phyloP scores from a whole-genome alignment of 2,888 invertebrate genomes.

The Macrosiphum euphorbiae region DNA sequence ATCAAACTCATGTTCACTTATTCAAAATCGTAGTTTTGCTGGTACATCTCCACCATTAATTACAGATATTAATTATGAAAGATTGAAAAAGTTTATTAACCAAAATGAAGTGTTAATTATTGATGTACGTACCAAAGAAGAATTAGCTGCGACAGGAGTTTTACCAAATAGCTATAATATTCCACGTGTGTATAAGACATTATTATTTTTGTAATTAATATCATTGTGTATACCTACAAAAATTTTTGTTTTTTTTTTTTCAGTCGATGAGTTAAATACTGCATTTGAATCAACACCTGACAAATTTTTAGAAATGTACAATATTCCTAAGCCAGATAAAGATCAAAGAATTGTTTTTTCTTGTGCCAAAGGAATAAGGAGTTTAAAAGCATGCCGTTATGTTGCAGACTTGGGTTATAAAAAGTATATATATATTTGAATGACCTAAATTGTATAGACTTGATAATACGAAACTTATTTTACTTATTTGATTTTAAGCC shows the following conservation, averaged over 20 bases:
- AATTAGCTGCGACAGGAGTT: constrained; percentile 57
- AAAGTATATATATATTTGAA: constrained; percentile 54
- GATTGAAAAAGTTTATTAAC: not conserved
- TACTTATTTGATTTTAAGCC: constrained; percentile 11
- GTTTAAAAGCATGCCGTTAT: constrained; percentile 39
- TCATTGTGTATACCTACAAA: not conserved
- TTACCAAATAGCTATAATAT: constrained; percentile 64
- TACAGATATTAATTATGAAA: constrained; percentile 8
- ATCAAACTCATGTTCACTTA: not conserved
- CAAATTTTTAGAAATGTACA: constrained; percentile 48
- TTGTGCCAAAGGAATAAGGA: constrained; percentile 59
- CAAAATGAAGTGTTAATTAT: constrained; percentile 54
- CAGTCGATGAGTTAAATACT: constrained; percentile 56
- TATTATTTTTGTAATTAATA: not conserved
- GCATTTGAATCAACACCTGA: constrained; percentile 51
- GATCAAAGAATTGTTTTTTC: constrained; percentile 48
- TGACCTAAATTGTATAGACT: not conserved
- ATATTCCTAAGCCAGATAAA: constrained; percentile 53
- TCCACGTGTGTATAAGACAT: constrained; percentile 48
- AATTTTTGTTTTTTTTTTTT: constrained; percentile 12
- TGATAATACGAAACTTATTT: not conserved
- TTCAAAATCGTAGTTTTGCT: constrained; percentile 1
- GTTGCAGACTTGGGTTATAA: constrained; percentile 39
- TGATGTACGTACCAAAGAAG: constrained; percentile 63
- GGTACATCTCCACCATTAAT: not conserved